Conservation (phyloP, 2,888 invertebrate genomes). For the Osmoderma eremita region DNA sequence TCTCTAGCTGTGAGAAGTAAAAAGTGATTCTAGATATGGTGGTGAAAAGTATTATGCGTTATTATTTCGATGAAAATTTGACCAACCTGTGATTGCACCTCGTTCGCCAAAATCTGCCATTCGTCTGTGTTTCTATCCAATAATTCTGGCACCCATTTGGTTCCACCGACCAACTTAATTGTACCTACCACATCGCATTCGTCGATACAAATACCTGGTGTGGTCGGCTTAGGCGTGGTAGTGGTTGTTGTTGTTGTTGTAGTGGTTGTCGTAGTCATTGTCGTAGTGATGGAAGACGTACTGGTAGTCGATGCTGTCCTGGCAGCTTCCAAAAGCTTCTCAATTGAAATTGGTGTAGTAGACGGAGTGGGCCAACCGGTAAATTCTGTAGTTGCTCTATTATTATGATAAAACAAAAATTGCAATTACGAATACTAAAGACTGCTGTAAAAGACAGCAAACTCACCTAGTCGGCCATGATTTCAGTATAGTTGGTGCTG, state of each 20-base stretch:
- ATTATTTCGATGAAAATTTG: not conserved
- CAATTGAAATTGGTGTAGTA: conserved; percentile 86
- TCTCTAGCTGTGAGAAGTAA: conserved; percentile 73
- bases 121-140: conserved; percentile 87
- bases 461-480: conserved; percentile 81
- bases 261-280: conserved; percentile 72
- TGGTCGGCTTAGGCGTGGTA: conserved; percentile 75
- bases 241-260: conserved; percentile 78
- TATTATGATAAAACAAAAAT: conserved; percentile 48
- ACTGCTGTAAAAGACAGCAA: not conserved
- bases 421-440: conserved; percentile 1
- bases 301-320: conserved; percentile 71
- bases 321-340: conserved; percentile 77
- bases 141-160: conserved; percentile 86
- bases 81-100: conserved; percentile 81
- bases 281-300: conserved; percentile 59
- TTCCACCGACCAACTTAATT: conserved; percentile 83
- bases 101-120: conserved; percentile 84
- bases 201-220: conserved; percentile 79
- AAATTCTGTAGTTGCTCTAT: conserved; percentile 85
- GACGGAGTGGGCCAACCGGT: conserved; percentile 92
- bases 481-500: conserved; percentile 62
- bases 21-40: not conserved
- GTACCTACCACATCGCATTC: conserved; percentile 89
- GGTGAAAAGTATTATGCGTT: not conserved